Evolutionary conservation across 2,888 invertebrate species (phyloP), one percentile per base, ranked within the genome.

Genomic region (Hypomecis atomaria): DNA sequence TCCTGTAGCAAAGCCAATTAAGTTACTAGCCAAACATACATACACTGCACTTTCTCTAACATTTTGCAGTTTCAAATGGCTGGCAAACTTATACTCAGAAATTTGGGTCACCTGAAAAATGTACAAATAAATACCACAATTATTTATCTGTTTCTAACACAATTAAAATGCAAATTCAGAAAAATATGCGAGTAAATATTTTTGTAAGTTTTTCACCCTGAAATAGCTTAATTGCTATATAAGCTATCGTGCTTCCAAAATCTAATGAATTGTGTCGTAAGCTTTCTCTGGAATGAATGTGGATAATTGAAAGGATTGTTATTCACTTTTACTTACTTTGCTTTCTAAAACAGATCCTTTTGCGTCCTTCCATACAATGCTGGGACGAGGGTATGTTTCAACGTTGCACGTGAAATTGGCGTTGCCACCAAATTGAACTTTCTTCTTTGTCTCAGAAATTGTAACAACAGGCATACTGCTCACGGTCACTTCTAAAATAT

Each of bases 21-120:
- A 33, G 33, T 67, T 71, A 42, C 47, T 44, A 11, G 62, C 59
- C 9, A 8, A 47, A 50, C 69, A 69, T 13, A 9, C 11, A 34
- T 64, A 71, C 33, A 45, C 58, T 4, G 45, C 55, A 44, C 6
- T 55, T 44, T 9, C 44, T 36, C 36, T 55, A 9, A 55, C 4
- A 37, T 55, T 55, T 9, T 13, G 4, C 13, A 55, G 9, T 36
- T 13, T 5, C 8, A 55, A 9, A 5, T 8, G 34, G 44, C 13
- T 55, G 11, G 36, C 5, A 36, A 13, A 55, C 7, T 37, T 11
- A 36, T 44, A 36, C 36, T 44, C 11, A 37, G 44, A 44, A 36
- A 44, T 36, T 6, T 36, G 1, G 9, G 42, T 55, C 43, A 34
- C 6, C 55, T 55, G 11, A 4, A 45, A 44, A 55, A 40, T 13